Base-by-base conservation (phyloP, 2,797 vertebrate genomes). In the Sphenodon punctatus region DNA sequence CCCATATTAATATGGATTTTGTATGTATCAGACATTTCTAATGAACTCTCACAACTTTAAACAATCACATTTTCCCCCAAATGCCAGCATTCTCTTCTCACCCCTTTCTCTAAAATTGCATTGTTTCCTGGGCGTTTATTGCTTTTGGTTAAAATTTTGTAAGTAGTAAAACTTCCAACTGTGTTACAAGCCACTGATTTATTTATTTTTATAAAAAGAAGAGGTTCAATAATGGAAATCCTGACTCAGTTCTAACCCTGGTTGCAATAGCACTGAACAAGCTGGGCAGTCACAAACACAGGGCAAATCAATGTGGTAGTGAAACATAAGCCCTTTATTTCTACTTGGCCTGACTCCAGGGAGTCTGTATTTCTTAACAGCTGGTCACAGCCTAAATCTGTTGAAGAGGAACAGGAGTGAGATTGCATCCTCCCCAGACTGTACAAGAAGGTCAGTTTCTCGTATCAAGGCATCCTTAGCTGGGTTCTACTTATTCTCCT, bases 281-380 rank as follows among this genome's bases (percentile, higher is more conserved):
- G 73, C 74, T 17, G 60, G 42, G 55, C 1, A 1, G 30, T 5
- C 0, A 0, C 20, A 23, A 9, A 49, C 0, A 0, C 20, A 34
- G 64, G 22, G 67, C 65, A 75, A 67, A 75, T 23, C 0, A 0
- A 17, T 46, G 64, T 15, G 60, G 80, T 3, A 1, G 10, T 70
- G 85, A 67, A 72, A 80, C 82, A 84, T 20, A 79, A 67, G 87
- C 46, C 78, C 85, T 85, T 89, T 92, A 79, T 88, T 73, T 41
- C 67, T 84, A 27, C 69, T 80, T 88, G 89, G 83, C 83, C 72
- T 25, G 30, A 39, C 12, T 84, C 86, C 89, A 89, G 61, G 32
- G 36, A 27, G 69, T 46, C 48, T 19, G 11, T 71, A 36, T 56
- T 30, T 16, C 41, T 6, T 1, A 56, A 46, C 87, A 91, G 79